These are phyloP conservation scores for Athetis lepigone DNA, from an alignment of 2,888 invertebrate genomes.

Conservation along the genomic window DNA sequence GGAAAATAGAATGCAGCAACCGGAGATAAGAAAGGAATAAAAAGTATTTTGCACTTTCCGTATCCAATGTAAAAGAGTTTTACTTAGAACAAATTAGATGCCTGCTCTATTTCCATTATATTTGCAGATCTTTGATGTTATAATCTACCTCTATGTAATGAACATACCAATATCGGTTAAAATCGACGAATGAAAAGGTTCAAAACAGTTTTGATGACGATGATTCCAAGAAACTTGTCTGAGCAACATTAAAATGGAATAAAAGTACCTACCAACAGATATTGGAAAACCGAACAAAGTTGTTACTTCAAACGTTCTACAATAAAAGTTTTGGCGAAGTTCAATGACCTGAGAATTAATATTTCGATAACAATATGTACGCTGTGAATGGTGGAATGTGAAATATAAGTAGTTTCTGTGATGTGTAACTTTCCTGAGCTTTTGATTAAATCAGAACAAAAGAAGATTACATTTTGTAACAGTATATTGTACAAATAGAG, in stretches of 20 bases:
- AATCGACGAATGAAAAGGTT: not conserved
- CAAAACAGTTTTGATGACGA: not conserved
- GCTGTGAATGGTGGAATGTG: constrained; percentile 11
- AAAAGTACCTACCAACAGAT: constrained; percentile 16
- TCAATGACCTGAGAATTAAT: constrained; percentile 23
- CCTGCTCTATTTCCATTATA: constrained; percentile 3
- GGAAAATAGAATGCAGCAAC: constrained; percentile 43
- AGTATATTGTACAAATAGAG: not conserved
- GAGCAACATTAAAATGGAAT: constrained; percentile 16
- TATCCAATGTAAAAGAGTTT: constrained; percentile 12
- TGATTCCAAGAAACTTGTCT: constrained; percentile 15
- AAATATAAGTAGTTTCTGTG: constrained; percentile 24
- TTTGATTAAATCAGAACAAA: constrained; percentile 11
- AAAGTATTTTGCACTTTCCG: constrained; percentile 11
- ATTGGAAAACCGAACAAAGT: constrained; percentile 28
- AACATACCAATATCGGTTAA: not conserved
- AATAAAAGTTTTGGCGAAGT: constrained; percentile 20
- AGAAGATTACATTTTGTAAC: not conserved
- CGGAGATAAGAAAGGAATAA: constrained; percentile 23
- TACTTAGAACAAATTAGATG: constrained; percentile 4
- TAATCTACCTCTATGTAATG: not conserved
- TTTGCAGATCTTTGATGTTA: not conserved
- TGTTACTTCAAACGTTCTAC: constrained; percentile 8
- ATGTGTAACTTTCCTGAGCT: not conserved
- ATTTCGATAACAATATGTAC: constrained; percentile 14